Evolutionary conservation across 1,140 invertebrate genomes (phyloP).

Genomic region (Caenorhabditis brenneri): DNA sequence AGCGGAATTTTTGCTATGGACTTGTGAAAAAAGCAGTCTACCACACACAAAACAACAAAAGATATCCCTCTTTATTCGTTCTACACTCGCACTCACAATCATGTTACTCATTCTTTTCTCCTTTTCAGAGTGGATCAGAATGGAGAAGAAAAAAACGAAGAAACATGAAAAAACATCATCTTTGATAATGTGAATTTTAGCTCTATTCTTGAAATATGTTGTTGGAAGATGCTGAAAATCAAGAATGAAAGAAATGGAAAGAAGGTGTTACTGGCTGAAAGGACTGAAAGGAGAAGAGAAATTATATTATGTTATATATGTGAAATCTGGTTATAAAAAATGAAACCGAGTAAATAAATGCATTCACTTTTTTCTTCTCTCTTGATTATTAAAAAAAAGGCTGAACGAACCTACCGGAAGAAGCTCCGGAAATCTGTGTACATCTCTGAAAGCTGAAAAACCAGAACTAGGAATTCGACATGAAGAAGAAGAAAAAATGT

Average conservation of each 20-base stretch:
- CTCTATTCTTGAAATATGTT: too few species aligned
- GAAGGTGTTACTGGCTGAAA: too few species aligned
- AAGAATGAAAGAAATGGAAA: too few species aligned
- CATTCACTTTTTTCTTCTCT: not conserved
- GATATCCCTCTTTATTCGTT: conserved; percentile 34
- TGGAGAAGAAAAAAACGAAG: not conserved
- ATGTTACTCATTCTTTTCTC: conserved; percentile 39
- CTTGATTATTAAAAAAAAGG: not conserved
- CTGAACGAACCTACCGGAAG: conserved; percentile 12
- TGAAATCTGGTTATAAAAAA: conserved; percentile 31
- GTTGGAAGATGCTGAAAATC: not conserved
- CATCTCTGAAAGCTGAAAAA: not conserved
- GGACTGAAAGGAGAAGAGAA: not conserved
- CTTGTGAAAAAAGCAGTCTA: conserved; percentile 37
- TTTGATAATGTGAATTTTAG: conserved; percentile 17
- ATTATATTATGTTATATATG: not conserved
- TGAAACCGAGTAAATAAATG: conserved; percentile 3
- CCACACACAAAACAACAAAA: conserved; percentile 41
- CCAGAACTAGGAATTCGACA: not conserved
- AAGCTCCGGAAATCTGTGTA: not conserved
- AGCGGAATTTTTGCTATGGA: conserved; percentile 20
- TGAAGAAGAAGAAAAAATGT: not conserved
- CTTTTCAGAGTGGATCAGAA: not conserved
- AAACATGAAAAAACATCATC: not conserved
- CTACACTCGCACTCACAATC: conserved; percentile 35